Evolutionary conservation across 2,113 vertebrate genomes (phyloP).

Genomic region (Acinonyx jubatus): DNA sequence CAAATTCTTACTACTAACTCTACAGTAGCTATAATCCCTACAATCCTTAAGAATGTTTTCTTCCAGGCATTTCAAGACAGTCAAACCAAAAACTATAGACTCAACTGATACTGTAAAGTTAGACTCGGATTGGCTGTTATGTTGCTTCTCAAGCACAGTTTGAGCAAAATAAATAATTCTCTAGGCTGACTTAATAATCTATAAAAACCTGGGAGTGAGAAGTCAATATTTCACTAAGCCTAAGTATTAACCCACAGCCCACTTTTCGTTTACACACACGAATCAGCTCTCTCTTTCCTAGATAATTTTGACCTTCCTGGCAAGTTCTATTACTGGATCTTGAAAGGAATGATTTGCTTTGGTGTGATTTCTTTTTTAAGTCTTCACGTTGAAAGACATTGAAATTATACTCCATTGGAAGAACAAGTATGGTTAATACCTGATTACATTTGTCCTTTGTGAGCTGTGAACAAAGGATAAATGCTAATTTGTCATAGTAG

Average conservation of each 20-base stretch:
- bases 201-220: constrained; percentile 26
- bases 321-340: constrained; percentile 12
- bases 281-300: constrained; percentile 43
- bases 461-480: constrained; percentile 16
- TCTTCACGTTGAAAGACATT: constrained; percentile 62
- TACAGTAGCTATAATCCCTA: background rate
- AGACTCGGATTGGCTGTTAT: background rate
- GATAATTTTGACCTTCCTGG: constrained; percentile 54
- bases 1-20: background rate
- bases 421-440: background rate
- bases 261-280: background rate
- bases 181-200: constrained; percentile 18
- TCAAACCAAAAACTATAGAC: background rate
- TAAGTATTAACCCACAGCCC: background rate
- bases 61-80: constrained; percentile 18
- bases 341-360: constrained; percentile 56
- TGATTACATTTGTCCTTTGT: constrained; percentile 38
- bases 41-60: background rate
- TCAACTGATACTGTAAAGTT: background rate
- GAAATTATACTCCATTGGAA: constrained; percentile 18
- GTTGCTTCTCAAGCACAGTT: background rate
- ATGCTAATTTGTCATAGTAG: constrained; percentile 21
- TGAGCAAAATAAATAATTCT: constrained; percentile 36
- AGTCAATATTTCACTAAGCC: constrained; percentile 58
- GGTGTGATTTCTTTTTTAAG: constrained; percentile 43